Evolutionary conservation across 2,113 vertebrate species (phyloP).

Genomic region (Laticauda laticaudata): DNA sequence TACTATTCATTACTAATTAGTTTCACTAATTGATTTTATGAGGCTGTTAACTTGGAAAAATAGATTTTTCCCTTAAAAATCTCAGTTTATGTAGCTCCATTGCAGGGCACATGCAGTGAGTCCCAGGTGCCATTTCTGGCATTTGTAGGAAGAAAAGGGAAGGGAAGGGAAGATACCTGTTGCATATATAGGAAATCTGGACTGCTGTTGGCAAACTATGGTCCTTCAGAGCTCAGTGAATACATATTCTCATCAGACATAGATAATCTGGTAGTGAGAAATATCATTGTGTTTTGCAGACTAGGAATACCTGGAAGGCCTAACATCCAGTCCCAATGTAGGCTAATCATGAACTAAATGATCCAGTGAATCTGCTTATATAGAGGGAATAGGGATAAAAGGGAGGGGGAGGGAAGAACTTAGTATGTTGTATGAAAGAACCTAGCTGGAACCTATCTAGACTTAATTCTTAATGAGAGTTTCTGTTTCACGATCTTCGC

Average conservation of each 20-base stretch:
- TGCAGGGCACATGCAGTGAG: neutral
- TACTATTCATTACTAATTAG: neutral
- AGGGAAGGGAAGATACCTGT: neutral
- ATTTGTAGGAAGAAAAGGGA: neutral
- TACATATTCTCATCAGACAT: neutral
- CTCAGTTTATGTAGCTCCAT: neutral
- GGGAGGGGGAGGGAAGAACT: neutral
- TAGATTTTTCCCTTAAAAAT: neutral
- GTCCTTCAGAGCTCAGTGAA: neutral
- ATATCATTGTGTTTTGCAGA: neutral
- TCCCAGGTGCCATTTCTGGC: neutral
- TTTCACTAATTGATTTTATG: slow-evolving; percentile 1
- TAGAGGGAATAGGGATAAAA: neutral
- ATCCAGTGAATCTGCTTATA: neutral
- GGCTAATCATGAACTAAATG: neutral
- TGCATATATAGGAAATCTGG: neutral
- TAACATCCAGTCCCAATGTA: neutral
- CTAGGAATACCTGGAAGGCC: neutral
- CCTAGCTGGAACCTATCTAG: neutral
- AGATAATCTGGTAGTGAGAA: neutral
- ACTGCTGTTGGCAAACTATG: neutral
- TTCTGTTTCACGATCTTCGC: neutral
- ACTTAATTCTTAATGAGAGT: neutral
- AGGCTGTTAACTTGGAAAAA: neutral
- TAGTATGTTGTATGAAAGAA: neutral